These are phyloP conservation scores for Mythimna ferrago DNA, from an alignment of 2,888 invertebrate genomes.

Conservation along the genomic window DNA sequence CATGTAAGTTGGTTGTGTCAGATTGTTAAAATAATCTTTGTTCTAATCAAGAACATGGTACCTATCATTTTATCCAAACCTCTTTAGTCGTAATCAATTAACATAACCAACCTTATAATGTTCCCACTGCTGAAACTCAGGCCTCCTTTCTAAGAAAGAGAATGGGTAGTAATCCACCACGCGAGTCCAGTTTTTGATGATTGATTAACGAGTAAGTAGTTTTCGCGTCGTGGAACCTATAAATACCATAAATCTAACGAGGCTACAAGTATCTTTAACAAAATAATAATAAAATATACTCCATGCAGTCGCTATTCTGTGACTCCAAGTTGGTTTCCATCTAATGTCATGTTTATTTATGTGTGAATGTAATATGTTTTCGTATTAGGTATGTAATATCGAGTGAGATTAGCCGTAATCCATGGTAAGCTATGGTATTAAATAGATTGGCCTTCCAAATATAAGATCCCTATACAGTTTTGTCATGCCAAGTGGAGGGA, in stretches of 20 bases:
- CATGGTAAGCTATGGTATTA: slow-evolving; percentile 13
- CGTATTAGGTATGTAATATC: slow-evolving; percentile 16
- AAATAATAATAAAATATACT: not conserved
- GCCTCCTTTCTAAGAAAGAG: no score
- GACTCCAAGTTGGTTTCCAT: slow-evolving; percentile 16
- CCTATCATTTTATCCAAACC: not conserved
- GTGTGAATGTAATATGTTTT: slow-evolving; percentile 15
- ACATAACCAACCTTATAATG: no score
- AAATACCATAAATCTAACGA: not conserved
- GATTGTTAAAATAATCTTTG: not conserved
- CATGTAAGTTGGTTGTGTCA: no score
- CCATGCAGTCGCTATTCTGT: slow-evolving; percentile 13
- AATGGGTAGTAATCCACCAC: no score
- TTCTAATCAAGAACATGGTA: not conserved
- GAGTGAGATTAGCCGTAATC: slow-evolving; percentile 30
- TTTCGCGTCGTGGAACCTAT: not conserved
- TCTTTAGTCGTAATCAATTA: not conserved
- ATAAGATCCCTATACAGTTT: not conserved
- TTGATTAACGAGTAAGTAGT: not conserved
- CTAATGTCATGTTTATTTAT: slow-evolving; percentile 40
- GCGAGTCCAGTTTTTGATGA: no score
- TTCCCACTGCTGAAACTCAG: no score
- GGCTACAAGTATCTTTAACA: not conserved
- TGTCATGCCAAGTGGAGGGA: not conserved
- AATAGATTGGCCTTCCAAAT: not conserved